Conservation (phyloP, 2,113 vertebrate genomes). For the Gulo gulo region DNA sequence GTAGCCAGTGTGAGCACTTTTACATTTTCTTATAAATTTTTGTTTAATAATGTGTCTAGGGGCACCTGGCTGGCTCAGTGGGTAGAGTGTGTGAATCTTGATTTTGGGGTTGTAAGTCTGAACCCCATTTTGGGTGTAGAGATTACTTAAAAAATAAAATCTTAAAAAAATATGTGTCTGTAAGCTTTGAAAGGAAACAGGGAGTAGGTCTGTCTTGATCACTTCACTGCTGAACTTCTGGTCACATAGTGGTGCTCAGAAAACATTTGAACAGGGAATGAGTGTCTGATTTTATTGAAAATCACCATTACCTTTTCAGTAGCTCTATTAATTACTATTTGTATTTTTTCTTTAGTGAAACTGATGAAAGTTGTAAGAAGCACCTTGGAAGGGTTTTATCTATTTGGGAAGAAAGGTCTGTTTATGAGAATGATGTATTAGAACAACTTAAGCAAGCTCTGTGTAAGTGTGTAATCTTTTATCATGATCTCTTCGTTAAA, state of each 20-base stretch:
- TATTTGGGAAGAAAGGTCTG: slow-evolving; percentile 98
- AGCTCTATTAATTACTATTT: slow-evolving; percentile 42
- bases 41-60: not conserved
- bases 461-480: slow-evolving; percentile 86
- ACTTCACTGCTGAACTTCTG: not conserved
- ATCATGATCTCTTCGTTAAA: slow-evolving; percentile 40
- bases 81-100: not conserved
- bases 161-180: not conserved
- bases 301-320: not conserved
- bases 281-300: not conserved
- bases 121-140: not conserved
- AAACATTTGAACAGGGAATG: not conserved
- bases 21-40: not conserved
- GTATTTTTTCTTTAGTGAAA: slow-evolving; percentile 85
- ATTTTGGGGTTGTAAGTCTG: not conserved
- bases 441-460: slow-evolving; percentile 95
- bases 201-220: not conserved
- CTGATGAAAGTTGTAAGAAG: slow-evolving; percentile 96
- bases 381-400: slow-evolving; percentile 95
- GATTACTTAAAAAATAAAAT: not conserved
- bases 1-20: not conserved
- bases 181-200: not conserved
- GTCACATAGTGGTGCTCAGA: not conserved
- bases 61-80: not conserved
- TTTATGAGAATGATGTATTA: slow-evolving; percentile 96